Evolutionary conservation across 2,113 vertebrate genomes (phyloP).

Genomic region (Dasyprocta punctata): DNA sequence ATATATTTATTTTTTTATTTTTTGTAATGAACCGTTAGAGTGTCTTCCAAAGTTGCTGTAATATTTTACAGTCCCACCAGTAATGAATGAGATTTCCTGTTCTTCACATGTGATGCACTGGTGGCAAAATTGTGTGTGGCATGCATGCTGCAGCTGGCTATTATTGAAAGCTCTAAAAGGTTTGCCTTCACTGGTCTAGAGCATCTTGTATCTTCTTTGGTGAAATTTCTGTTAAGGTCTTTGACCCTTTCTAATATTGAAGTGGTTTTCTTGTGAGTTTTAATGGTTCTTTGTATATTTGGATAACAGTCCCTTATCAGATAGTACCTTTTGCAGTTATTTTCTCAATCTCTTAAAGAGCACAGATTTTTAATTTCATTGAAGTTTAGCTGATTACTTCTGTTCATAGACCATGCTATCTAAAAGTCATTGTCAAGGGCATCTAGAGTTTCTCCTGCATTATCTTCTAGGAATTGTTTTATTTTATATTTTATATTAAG

Average conservation of each 20-base stretch:
- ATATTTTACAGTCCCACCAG: not conserved
- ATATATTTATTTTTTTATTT: not conserved
- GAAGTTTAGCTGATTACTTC: not conserved
- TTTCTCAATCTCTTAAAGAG: not conserved
- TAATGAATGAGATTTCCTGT: not conserved
- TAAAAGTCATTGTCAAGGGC: not conserved
- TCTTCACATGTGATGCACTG: not conserved
- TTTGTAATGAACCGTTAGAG: not conserved
- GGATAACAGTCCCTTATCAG: not conserved
- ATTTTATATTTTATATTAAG: not conserved
- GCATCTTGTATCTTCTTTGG: not conserved
- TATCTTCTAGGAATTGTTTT: not conserved
- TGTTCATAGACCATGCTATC: not conserved
- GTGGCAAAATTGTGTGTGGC: not conserved
- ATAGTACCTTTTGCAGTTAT: not conserved
- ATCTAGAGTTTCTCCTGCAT: not conserved
- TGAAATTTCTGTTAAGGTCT: not conserved
- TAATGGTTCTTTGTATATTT: not conserved
- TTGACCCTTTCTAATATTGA: not conserved
- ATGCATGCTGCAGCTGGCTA: not conserved
- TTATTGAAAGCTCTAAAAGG: not conserved
- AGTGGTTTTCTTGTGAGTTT: not conserved
- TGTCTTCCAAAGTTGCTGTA: not conserved
- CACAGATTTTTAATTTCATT: not conserved
- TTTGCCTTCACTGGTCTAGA: not conserved